A percentile compares a stretch with the other conserved stretches of the same genome.
Conservation (phyloP, 2,888 invertebrate genomes). For the Pristionchus entomophagus region DNA sequence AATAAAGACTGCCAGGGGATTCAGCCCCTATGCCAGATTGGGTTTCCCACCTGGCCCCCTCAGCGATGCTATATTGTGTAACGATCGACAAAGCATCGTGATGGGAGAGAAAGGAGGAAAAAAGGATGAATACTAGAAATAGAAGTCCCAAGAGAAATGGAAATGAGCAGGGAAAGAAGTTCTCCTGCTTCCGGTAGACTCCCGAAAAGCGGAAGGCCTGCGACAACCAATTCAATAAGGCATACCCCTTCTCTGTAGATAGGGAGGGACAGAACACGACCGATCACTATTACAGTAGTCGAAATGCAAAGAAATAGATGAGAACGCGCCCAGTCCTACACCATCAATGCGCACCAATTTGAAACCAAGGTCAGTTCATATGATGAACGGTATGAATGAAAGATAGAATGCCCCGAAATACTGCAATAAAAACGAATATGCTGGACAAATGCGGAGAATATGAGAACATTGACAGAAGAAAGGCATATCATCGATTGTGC, state of each 20-base stretch:
- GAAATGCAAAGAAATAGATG: not conserved
- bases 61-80: not conserved
- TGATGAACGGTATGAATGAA: not conserved
- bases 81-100: not conserved
- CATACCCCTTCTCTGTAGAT: not conserved
- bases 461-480: not conserved
- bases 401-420: not conserved
- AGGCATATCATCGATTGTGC: not conserved
- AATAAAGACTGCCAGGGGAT: constrained; percentile 36
- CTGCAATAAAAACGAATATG: too few species aligned
- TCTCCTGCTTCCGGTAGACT: constrained; percentile 28
- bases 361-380: not conserved
- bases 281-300: not conserved
- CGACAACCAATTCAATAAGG: constrained; percentile 1
- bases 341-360: not conserved
- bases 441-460: too few species aligned
- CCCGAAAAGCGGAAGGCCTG: not conserved
- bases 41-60: constrained; percentile 17
- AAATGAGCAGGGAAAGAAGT: constrained; percentile 6
- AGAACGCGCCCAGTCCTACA: not conserved
- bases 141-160: not conserved
- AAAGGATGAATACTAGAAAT: not conserved
- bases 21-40: not conserved
- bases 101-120: not conserved
- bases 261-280: too few species aligned